Conservation (phyloP, 2,888 invertebrate species). For the Trachelus tabidus region DNA sequence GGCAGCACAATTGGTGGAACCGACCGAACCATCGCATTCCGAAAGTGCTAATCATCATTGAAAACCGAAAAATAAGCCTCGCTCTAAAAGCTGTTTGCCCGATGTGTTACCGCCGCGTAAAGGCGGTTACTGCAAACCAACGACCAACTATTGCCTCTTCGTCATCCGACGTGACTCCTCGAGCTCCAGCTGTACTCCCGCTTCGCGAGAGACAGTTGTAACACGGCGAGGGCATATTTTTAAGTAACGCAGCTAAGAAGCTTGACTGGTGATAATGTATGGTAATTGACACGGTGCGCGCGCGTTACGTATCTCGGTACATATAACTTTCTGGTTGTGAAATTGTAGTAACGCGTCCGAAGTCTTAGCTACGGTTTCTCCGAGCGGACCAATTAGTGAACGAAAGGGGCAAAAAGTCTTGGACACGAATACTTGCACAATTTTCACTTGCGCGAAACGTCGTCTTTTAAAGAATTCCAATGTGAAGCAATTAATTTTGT, state of each 20-base stretch:
- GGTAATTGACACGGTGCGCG: conserved; percentile 56
- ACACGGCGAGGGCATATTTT: conserved; percentile 21
- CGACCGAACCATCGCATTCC: conserved; percentile 23
- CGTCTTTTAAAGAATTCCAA: background rate
- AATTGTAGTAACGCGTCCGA: background rate
- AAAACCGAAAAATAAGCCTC: conserved; percentile 54
- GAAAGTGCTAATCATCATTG: conserved; percentile 62
- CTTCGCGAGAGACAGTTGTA: background rate
- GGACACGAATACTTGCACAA: background rate
- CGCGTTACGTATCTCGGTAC: conserved; percentile 36
- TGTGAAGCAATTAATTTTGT: background rate
- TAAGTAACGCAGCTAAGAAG: conserved; percentile 40
- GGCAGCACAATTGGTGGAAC: conserved; percentile 29
- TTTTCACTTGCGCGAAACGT: background rate
- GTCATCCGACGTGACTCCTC: conserved; percentile 9
- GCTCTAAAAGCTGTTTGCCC: conserved; percentile 60
- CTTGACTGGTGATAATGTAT: conserved; percentile 54
- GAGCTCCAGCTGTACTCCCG: conserved; percentile 4
- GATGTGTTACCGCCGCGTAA: conserved; percentile 46
- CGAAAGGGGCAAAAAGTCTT: background rate
- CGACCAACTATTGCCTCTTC: background rate
- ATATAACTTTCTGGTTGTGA: conserved; percentile 3
- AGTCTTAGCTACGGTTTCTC: conserved; percentile 3
- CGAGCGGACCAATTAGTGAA: background rate
- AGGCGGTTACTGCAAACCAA: conserved; percentile 13